Conservation (phyloP, 2,113 vertebrate genomes). For the Melozone crissalis region DNA sequence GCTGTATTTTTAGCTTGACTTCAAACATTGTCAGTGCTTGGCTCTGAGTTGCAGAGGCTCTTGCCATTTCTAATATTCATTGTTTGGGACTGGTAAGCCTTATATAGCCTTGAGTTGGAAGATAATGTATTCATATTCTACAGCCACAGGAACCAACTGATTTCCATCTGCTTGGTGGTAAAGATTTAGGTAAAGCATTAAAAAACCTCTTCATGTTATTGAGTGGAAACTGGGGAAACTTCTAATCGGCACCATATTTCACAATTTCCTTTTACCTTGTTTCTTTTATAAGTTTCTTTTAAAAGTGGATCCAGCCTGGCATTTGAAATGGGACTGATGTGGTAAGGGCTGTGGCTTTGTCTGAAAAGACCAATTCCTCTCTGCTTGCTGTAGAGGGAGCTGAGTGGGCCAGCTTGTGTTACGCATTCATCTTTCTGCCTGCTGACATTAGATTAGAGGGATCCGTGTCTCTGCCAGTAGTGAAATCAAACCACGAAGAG, state of each 20-base stretch:
- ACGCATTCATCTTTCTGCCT: not conserved
- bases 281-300: not conserved
- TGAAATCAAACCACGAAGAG: not conserved
- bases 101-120: conserved; percentile 22
- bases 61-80: conserved; percentile 25
- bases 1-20: conserved; percentile 40
- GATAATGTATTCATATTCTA: not conserved
- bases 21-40: conserved; percentile 29
- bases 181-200: not conserved
- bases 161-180: not conserved
- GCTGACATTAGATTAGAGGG: not conserved
- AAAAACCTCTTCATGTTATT: not conserved
- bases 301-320: not conserved
- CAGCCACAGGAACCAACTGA: not conserved
- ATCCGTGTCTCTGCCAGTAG: not conserved
- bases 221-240: not conserved
- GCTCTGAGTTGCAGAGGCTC: not conserved
- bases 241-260: not conserved
- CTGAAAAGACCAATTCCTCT: not conserved
- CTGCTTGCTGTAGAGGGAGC: not conserved
- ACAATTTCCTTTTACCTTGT: not conserved
- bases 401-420: not conserved
- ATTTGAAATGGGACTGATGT: not conserved
- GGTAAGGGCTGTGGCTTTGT: not conserved
- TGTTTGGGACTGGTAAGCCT: conserved; percentile 11